These are phyloP conservation scores for Prolemur simus DNA, from an alignment of 2,113 vertebrate species.

Conservation along the genomic window DNA sequence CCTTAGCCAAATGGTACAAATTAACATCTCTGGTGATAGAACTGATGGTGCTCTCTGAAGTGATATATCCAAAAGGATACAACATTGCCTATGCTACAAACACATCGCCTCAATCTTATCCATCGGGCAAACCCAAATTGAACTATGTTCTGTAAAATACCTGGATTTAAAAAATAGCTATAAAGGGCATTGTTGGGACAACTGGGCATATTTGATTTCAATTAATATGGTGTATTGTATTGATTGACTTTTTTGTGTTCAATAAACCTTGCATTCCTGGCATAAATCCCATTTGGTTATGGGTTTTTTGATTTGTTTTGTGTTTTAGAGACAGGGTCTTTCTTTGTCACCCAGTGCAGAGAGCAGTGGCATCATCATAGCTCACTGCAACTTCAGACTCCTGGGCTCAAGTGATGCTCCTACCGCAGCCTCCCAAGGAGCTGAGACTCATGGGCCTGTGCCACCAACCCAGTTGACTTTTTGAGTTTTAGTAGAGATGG, in stretches of 20 bases:
- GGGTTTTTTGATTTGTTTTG: too few relatives aligned
- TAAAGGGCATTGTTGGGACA: not conserved
- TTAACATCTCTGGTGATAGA: not conserved
- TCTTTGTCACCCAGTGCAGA: too few relatives aligned
- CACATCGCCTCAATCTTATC: not conserved
- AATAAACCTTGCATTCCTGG: not conserved
- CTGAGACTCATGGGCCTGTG: too few relatives aligned
- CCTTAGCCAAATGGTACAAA: not conserved
- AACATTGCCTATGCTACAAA: not conserved
- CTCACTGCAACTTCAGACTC: too few relatives aligned
- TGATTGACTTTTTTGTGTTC: not conserved
- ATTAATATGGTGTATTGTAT: not conserved
- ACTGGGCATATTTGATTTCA: not conserved
- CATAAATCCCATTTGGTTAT: not conserved
- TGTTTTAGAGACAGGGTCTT: too few relatives aligned
- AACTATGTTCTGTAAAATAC: not conserved
- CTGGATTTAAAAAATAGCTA: not conserved
- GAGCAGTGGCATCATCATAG: too few relatives aligned
- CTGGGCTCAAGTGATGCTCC: too few relatives aligned
- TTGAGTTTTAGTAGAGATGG: too few relatives aligned
- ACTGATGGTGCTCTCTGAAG: not conserved
- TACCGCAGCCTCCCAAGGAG: too few relatives aligned
- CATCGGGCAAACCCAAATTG: not conserved
- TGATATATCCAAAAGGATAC: not conserved
- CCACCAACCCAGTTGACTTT: too few relatives aligned